Conservation (phyloP, 2,113 vertebrate species). For the Podarcis muralis region DNA sequence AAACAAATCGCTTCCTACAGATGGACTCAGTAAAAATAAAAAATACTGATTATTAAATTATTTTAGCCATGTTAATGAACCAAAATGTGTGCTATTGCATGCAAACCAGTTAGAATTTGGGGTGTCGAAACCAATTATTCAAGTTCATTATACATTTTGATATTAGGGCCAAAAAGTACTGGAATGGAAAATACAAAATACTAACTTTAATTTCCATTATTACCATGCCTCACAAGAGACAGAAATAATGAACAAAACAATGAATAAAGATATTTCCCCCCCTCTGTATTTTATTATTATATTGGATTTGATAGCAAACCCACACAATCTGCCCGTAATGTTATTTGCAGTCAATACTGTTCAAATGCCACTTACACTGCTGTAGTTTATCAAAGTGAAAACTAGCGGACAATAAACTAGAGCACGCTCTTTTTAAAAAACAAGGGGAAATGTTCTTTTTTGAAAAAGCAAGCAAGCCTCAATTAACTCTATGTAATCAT, state of each 20-base stretch:
- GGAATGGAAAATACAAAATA: neutral
- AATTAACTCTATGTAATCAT: neutral
- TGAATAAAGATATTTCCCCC: neutral
- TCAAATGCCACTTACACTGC: neutral
- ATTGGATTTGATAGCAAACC: neutral
- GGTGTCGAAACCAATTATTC: neutral
- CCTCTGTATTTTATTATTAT: neutral
- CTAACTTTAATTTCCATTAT: neutral
- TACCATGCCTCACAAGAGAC: neutral
- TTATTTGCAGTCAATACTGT: neutral
- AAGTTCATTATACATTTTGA: neutral
- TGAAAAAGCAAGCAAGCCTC: neutral
- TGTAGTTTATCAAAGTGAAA: neutral
- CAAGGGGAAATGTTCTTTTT: neutral
- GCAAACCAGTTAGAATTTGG: neutral
- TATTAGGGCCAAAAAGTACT: neutral
- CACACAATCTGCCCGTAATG: neutral
- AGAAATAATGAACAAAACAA: neutral
- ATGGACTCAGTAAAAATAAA: neutral
- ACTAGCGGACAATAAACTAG: neutral
- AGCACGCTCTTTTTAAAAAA: neutral
- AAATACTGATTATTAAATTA: neutral
- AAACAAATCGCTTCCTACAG: neutral
- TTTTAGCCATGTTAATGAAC: neutral
- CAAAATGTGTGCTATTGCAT: neutral